Evolutionary conservation across 2,888 invertebrate species (phyloP), one percentile per base, ranked within the genome.

Genomic region (Eutolmus rufibarbis): DNA sequence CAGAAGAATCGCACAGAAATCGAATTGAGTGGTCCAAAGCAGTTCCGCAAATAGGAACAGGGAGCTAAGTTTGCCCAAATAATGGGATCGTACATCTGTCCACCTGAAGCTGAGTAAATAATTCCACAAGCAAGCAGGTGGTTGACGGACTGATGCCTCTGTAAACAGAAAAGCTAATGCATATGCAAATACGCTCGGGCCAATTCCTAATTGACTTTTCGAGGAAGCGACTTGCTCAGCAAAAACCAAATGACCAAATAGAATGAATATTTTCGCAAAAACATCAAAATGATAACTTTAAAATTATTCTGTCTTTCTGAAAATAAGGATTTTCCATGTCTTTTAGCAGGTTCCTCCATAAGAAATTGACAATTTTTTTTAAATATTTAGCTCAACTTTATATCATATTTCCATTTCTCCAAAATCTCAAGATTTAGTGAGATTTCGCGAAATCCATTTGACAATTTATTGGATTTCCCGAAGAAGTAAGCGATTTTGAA

Each of bases 131-230:
- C n/a, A 16, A 76, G 37, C 37, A 76, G 76, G 37, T 76, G 76
- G 34, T 37, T 66, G 28, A 66, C 66, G 66, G 66, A 2, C 31
- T 37, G 43, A 40, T 23, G 78, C 78, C 43, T 19, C 78, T 19
- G 43, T 12, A 78, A 78, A 46, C 43, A 78, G 43, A 46, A 78
- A 78, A 78, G 78, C 81, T 81, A 81, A 81, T 81, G 37, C 81
- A 81, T 81, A 81, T 81, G 81, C 81, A 81, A 81, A 81, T 81
- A 81, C n/a, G 56, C 19, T 8, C 9, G 23, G 56, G 9, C 51
- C 56, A 57, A 19, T 51, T 87, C 43, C 40, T 84, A 87, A 87
- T 87, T 87, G 87, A 84, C 87, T 84, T 87, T 87, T 56, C 82
- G 84, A 43, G 34, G 34, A 56, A 56, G 34, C 16, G 16, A 23